Evolutionary conservation across 2,113 vertebrate genomes (phyloP).

Genomic region (Hylia prasina): DNA sequence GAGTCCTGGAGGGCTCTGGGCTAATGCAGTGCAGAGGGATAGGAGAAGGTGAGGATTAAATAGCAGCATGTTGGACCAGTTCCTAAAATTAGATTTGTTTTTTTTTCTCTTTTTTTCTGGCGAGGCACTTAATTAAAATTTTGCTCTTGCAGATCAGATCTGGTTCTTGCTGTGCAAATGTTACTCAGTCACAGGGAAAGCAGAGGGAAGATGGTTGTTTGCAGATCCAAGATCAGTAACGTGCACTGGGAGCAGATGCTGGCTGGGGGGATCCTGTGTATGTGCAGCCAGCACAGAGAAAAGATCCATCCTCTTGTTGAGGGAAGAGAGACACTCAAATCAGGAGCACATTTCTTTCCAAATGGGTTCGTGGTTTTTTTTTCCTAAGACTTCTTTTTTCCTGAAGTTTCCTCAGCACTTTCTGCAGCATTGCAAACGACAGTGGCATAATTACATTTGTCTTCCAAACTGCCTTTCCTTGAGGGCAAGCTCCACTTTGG

Average conservation of each 20-base stretch:
- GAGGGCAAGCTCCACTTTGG: slow-evolving; percentile 43
- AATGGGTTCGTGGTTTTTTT: background rate
- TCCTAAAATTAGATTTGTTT: background rate
- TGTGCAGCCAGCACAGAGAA: background rate
- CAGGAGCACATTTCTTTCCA: background rate
- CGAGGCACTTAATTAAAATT: background rate
- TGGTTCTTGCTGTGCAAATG: background rate
- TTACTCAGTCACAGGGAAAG: background rate
- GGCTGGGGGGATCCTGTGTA: background rate
- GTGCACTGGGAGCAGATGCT: background rate
- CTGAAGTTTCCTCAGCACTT: background rate
- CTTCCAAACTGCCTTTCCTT: slow-evolving; percentile 40
- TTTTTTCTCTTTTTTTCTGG: background rate
- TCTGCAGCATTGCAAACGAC: background rate
- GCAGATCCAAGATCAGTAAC: background rate
- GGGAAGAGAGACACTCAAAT: background rate
- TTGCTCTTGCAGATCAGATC: background rate
- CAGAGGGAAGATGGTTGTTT: background rate
- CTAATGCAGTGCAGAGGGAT: background rate
- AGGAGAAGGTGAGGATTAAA: background rate
- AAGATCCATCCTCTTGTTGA: background rate
- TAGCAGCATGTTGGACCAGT: background rate
- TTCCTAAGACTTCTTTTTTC: background rate
- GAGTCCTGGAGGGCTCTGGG: background rate
- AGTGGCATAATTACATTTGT: slow-evolving; percentile 47